Conservation (phyloP, 2,113 vertebrate species). For the Plestiodon gilberti region DNA sequence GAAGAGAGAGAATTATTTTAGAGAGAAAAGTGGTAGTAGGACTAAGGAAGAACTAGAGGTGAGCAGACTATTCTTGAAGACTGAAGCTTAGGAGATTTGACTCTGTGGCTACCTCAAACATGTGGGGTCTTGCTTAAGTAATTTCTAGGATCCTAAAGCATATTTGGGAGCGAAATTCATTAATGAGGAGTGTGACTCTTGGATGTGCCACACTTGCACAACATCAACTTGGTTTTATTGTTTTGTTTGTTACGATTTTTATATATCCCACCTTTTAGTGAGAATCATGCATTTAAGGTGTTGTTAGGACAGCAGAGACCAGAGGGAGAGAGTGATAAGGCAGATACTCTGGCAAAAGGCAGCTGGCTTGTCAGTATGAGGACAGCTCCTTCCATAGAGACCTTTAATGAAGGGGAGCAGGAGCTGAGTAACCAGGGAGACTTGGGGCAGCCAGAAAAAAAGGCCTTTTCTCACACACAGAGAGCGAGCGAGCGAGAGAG, state of each 20-base stretch:
- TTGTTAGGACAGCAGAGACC: not conserved
- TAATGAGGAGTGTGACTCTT: not conserved
- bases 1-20: not conserved
- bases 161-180: not conserved
- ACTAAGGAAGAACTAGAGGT: not conserved
- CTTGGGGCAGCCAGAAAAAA: constrained; percentile 4
- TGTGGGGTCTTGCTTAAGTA: too few relatives aligned
- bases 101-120: too few relatives aligned
- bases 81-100: not conserved
- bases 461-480: not conserved
- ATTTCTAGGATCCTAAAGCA: not conserved
- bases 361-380: not conserved
- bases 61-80: not conserved
- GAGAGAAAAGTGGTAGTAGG: too few relatives aligned
- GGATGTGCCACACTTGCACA: too few relatives aligned
- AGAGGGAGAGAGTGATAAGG: not conserved
- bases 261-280: too few relatives aligned
- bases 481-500: not conserved
- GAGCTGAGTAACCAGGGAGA: constrained; percentile 3
- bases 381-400: not conserved
- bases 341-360: not conserved
- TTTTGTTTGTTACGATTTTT: too few relatives aligned
- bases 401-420: not conserved
- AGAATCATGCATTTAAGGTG: too few relatives aligned
- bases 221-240: too few relatives aligned